Base-by-base conservation (phyloP, 2,888 invertebrate genomes). In the Boloria selene region DNA sequence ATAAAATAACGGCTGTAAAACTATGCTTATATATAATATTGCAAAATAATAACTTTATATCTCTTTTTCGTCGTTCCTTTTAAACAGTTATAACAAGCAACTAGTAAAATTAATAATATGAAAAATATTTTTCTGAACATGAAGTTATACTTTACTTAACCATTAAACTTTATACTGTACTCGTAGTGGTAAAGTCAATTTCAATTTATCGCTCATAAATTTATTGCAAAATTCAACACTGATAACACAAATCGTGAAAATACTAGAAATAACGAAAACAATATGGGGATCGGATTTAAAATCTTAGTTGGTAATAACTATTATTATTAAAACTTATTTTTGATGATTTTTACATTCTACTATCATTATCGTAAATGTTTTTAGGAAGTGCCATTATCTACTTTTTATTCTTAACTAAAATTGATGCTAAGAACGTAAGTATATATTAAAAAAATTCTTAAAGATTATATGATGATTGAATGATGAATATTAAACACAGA, bases 251-350 rank as follows among this genome's bases (percentile, higher is more conserved):
- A 18, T 18, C 49, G 59, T 38, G 14, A 50, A 4, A 59, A 31
- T 50, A 26, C n/a, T 49, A 31, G 26, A 18, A 47, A 59, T 10
- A 10, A 50, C 14, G 49, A 59, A 17, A 31, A 26, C 59, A 31
- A 59, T 31, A 59, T 59, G 59, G 47, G 59, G 31, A 59, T 49
- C 16, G 17, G 49, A 59, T 17, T 59, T 49, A 59, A 49, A 38
- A 38, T 49, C 31, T 47, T 59, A 59, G 16, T 49, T 17, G 59
- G 59, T 59, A 50, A 50, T 16, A 17, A 17, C 26, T 59, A 50
- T 59, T 50, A 59, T 5, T 26, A 13, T n/a, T 16, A 47, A 47
- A 17, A 6, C 22, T 38, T 1, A 38, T 3, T 38, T 38, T 10
- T 2, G 31, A 2, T 38, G 7, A 10, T 38, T 38, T 38, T 38